Base-by-base conservation (phyloP, 2,888 invertebrate genomes). In the Pyralis farinalis region DNA sequence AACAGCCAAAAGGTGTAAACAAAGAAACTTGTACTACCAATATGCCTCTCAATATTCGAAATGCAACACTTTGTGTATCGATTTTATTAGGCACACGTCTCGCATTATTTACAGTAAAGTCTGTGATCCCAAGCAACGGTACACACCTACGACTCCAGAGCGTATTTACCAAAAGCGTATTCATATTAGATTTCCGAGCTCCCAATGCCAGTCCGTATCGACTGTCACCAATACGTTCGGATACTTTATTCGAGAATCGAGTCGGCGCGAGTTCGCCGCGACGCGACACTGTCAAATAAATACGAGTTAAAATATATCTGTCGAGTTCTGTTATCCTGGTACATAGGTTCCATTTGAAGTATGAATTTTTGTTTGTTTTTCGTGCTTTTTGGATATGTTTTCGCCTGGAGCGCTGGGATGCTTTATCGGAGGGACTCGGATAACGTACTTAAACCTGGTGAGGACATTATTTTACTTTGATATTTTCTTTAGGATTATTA, bases 181-280 rank as follows among this genome's bases (percentile, higher is more conserved):
- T 84, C 85, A 86, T 86, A 85, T 86, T 86, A 84, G 83, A 84
- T 85, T 83, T 78, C 72, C 79, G 73, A 78, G 73, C 71, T 71
- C 65, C 71, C 79, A 77, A 78, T 75, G 77, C 66, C 77, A 71
- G 41, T 36, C n/a, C 20, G 29, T 37, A 22, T 36, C 32, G 33
- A 27, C 33, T 38, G 33, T 32, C 28, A 35, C 20, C 29, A 35
- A 42, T 47, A 43, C 42, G 39, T 34, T 39, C 39, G 76, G 70
- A 85, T 80, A 84, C 78, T 82, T 82, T 86, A 85, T 83, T 74
- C 74, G 77, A 73, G 71, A 71, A 72, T 73, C 71, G 75, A 76
- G 73, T 71, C 71, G 71, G 71, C 69, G 64, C 64, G 74, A 69
- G 80, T 69, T 58, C 75, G 65, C 64, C 80, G 74, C 72, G 71